Evolutionary conservation across 2,888 invertebrate genomes (phyloP).

Genomic region (Cybosia mesomella): DNA sequence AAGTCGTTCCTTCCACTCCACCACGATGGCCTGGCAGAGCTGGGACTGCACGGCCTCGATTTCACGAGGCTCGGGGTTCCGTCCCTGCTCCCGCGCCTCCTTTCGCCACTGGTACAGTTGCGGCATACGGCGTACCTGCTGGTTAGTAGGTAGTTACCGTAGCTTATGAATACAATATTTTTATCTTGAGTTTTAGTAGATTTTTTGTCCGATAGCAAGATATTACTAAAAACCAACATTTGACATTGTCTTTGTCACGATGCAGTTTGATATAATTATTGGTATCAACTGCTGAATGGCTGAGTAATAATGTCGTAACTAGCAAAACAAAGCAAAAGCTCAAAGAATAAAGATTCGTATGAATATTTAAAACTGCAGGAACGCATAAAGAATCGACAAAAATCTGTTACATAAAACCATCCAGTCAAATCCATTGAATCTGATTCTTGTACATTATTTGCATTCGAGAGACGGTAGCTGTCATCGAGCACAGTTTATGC

Average conservation of each 20-base stretch:
- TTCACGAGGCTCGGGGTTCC: no score
- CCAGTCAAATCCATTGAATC: constrained; percentile 50
- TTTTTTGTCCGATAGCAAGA: background rate
- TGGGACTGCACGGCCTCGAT: no score
- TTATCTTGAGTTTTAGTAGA: background rate
- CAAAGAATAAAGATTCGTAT: background rate
- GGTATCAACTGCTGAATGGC: background rate
- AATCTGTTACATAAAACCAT: constrained; percentile 7
- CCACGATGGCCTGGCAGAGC: no score
- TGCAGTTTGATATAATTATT: background rate
- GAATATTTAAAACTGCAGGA: background rate
- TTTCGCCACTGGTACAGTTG: no score
- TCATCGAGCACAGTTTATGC: constrained; percentile 80
- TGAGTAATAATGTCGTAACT: background rate
- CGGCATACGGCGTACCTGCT: no score
- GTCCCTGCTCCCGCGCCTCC: no score
- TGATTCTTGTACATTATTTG: constrained; percentile 66
- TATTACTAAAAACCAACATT: background rate
- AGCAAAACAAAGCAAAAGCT: background rate
- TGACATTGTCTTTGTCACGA: no score
- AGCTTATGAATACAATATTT: no score
- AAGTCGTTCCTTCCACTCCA: no score
- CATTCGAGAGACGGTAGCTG: constrained; percentile 77
- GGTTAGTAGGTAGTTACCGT: no score
- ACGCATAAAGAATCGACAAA: background rate